Percentiles rank a stretch among this genome's conserved stretches.
These are phyloP conservation scores for Staurois parvus DNA, from an alignment of 2,797 vertebrate genomes.

Conservation along the genomic window DNA sequence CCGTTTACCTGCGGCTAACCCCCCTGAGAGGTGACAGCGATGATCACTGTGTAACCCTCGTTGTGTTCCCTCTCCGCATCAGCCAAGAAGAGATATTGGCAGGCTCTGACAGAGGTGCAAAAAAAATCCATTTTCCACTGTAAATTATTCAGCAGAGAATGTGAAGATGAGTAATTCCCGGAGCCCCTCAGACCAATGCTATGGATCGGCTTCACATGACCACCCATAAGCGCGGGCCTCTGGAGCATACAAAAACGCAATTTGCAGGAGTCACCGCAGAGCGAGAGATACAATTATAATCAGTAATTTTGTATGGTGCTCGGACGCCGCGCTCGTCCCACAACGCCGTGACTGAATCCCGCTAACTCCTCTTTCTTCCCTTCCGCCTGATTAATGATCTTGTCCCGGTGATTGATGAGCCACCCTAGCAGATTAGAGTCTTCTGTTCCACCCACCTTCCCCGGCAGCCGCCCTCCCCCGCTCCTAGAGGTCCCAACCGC, in stretches of 20 bases:
- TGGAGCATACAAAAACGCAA: not conserved
- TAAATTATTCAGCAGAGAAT: not conserved
- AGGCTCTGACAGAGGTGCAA: too few relatives aligned
- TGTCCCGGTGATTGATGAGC: slow-evolving; percentile 89
- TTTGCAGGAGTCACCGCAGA: not conserved
- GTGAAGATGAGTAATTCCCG: not conserved
- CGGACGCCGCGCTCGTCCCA: not conserved
- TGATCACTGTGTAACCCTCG: too few relatives aligned
- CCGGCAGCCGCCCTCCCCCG: slow-evolving; percentile 57
- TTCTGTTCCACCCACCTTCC: slow-evolving; percentile 77
- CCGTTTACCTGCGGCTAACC: too few relatives aligned
- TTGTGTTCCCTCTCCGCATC: too few relatives aligned
- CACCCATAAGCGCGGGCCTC: not conserved
- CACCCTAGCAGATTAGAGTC: slow-evolving; percentile 80
- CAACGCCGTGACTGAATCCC: slow-evolving; percentile 7
- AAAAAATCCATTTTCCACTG: not conserved
- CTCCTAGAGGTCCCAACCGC: slow-evolving; percentile 73
- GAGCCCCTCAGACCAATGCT: too few relatives aligned
- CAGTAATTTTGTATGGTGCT: not conserved
- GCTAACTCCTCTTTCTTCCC: slow-evolving; percentile 63
- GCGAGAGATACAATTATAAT: not conserved
- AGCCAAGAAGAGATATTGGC: too few relatives aligned
- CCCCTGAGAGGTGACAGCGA: too few relatives aligned
- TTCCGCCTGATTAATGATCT: slow-evolving; percentile 88
- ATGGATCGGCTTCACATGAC: not conserved